Evolutionary conservation across 2,113 vertebrate species (phyloP).

Genomic region (Sminthopsis crassicaudata): DNA sequence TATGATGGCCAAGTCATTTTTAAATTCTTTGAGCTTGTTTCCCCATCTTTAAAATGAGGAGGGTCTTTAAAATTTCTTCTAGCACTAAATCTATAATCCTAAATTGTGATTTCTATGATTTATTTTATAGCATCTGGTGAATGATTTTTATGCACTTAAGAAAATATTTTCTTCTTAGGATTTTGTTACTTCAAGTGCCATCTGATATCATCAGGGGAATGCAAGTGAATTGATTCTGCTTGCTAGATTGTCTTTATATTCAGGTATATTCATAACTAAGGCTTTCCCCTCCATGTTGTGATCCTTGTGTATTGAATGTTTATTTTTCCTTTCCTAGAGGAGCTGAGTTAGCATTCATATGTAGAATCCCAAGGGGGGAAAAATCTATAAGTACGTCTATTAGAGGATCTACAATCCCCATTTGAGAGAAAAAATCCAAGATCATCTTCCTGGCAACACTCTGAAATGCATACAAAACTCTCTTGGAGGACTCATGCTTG

Average conservation of each 20-base stretch:
- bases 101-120: neutral
- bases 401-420: neutral
- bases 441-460: neutral
- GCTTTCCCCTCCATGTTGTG: neutral
- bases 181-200: neutral
- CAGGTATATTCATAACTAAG: neutral
- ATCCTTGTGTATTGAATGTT: neutral
- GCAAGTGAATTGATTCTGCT: neutral
- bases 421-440: neutral
- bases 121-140: neutral
- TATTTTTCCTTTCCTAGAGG: neutral
- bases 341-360: neutral
- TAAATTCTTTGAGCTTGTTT: neutral
- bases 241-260: neutral
- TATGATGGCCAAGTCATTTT: neutral
- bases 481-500: neutral
- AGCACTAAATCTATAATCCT: neutral
- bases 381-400: neutral
- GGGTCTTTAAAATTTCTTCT: neutral
- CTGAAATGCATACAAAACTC: neutral
- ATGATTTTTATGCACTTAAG: neutral
- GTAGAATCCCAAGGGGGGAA: neutral
- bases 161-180: neutral
- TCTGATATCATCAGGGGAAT: neutral
- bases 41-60: neutral